Percentiles rank a stretch among this genome's conserved stretches.
These are phyloP conservation scores for Atta cephalotes DNA, from an alignment of 1,140 invertebrate species.

Conservation along the genomic window DNA sequence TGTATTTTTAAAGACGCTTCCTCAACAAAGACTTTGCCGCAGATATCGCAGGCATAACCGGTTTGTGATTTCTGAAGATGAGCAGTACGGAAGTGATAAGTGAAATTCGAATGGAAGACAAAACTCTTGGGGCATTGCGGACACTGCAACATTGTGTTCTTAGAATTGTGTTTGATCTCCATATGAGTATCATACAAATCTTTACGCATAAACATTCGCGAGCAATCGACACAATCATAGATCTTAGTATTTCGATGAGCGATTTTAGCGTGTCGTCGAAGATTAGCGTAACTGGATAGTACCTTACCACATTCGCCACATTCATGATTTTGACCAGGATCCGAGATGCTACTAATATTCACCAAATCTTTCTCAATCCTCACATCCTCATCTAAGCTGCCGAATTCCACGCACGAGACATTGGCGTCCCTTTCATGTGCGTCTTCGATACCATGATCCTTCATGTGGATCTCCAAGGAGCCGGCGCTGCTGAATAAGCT, in stretches of 20 bases:
- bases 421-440: conserved; percentile 78
- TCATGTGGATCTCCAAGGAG: conserved; percentile 87
- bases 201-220: conserved; percentile 77
- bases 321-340: conserved; percentile 83
- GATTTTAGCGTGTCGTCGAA: conserved; percentile 87
- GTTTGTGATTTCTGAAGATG: conserved; percentile 77
- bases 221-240: conserved; percentile 84
- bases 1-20: conserved; percentile 87
- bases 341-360: conserved; percentile 69
- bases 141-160: conserved; percentile 73
- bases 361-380: conserved; percentile 36
- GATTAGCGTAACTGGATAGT: conserved; percentile 85
- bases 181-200: conserved; percentile 72
- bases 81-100: conserved; percentile 77
- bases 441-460: conserved; percentile 84
- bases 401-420: conserved; percentile 76
- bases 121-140: conserved; percentile 80
- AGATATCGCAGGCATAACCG: conserved; percentile 87
- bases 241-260: conserved; percentile 85
- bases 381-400: conserved; percentile 25
- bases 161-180: conserved; percentile 59
- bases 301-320: conserved; percentile 88
- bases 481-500: conserved; percentile 88
- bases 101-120: conserved; percentile 78
- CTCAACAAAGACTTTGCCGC: conserved; percentile 87